phyloP scores from a whole-genome alignment of 2,888 invertebrate genomes.

The Formica aserva region DNA sequence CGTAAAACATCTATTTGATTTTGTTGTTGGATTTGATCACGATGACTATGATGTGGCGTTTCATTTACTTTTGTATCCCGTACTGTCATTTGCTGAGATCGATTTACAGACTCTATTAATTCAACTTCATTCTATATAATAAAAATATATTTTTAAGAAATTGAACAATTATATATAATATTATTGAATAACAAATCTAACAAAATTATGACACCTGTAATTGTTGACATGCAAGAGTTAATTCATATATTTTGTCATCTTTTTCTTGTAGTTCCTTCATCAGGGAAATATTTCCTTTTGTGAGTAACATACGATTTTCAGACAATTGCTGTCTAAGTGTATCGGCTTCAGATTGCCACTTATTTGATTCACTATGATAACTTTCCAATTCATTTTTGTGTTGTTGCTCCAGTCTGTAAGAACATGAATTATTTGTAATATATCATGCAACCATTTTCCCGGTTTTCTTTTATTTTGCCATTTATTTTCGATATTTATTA shows the following conservation, averaged over 20 bases:
- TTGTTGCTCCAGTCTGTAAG: slow-evolving; percentile 87
- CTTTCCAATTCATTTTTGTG: slow-evolving; percentile 89
- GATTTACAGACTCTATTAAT: slow-evolving; percentile 74
- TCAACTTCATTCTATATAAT: slow-evolving; percentile 78
- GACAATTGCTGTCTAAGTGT: slow-evolving; percentile 84
- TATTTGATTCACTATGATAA: slow-evolving; percentile 89
- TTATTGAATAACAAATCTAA: not conserved
- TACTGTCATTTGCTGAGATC: slow-evolving; percentile 68
- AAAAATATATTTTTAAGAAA: slow-evolving; percentile 20
- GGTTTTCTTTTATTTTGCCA: not conserved
- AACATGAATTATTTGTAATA: not conserved
- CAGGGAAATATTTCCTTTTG: slow-evolving; percentile 83
- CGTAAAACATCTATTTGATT: slow-evolving; percentile 76
- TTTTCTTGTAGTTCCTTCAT: slow-evolving; percentile 85
- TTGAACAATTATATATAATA: slow-evolving; percentile 8
- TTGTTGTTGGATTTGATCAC: slow-evolving; percentile 74
- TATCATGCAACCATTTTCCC: not conserved
- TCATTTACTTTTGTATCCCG: slow-evolving; percentile 76
- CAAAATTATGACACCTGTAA: slow-evolving; percentile 79
- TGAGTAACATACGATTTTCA: slow-evolving; percentile 83
- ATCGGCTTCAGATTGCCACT: slow-evolving; percentile 88
- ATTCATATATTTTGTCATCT: slow-evolving; percentile 86
- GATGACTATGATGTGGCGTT: slow-evolving; percentile 63
- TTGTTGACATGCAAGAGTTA: slow-evolving; percentile 84
- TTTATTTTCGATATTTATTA: too few relatives aligned